These are phyloP conservation scores for Luperina testacea DNA, from an alignment of 2,888 invertebrate species.

Conservation along the genomic window DNA sequence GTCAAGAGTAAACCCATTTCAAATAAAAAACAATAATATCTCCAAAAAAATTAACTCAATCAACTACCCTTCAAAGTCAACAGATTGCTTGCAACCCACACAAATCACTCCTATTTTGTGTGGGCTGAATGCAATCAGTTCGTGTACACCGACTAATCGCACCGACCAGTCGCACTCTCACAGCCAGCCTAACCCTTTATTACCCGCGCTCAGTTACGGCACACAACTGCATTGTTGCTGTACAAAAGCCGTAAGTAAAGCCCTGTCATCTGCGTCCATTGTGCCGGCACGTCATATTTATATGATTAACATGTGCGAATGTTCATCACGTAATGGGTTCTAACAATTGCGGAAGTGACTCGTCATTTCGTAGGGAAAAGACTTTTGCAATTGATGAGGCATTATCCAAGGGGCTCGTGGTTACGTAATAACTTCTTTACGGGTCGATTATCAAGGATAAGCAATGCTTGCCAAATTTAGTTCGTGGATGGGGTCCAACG, in stretches of 20 bases:
- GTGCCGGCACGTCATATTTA: conserved; percentile 46
- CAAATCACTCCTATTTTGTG: neutral
- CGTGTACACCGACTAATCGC: no score
- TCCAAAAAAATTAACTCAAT: neutral
- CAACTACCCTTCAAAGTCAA: neutral
- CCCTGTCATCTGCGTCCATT: conserved; percentile 49
- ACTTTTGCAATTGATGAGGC: neutral
- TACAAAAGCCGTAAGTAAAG: conserved; percentile 69
- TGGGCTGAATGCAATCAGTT: neutral
- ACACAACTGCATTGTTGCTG: conserved; percentile 74
- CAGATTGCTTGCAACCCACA: neutral
- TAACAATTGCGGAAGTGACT: neutral
- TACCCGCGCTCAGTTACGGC: conserved; percentile 68
- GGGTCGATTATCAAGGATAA: no score
- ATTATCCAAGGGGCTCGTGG: no score
- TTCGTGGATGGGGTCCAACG: no score
- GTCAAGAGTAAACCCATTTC: no score
- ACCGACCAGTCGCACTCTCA: conserved; percentile 19
- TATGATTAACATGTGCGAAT: conserved; percentile 38
- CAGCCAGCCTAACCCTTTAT: conserved; percentile 65
- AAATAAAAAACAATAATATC: no score
- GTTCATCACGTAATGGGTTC: conserved; percentile 37
- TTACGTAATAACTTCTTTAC: no score
- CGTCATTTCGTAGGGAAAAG: conserved; percentile 7
- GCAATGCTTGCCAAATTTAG: no score